Conservation (phyloP, 35 echinoderm and acorn worm genomes). For the Stichopus chloronotus region DNA sequence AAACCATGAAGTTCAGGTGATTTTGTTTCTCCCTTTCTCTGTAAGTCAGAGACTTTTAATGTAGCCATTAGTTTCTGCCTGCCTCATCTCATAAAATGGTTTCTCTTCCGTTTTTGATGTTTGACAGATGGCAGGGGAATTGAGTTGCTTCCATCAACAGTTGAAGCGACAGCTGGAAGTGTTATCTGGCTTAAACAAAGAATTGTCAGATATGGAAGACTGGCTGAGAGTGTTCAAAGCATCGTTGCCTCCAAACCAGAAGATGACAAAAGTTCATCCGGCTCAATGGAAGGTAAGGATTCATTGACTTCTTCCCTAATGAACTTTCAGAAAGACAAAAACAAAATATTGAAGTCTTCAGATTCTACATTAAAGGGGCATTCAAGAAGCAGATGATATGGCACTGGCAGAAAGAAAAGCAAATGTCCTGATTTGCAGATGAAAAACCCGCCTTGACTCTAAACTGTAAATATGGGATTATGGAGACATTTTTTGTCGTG, state of each 20-base stretch:
- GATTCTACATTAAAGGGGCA: no score
- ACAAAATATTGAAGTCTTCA: no score
- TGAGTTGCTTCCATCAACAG: conserved; percentile 7
- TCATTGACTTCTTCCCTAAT: background rate
- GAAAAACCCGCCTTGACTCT: no score
- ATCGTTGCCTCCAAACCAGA: background rate
- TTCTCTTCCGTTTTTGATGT: background rate
- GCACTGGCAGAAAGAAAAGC: no score
- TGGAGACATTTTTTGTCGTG: no score
- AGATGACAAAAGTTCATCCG: conserved; percentile 24
- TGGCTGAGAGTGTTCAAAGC: conserved; percentile 42
- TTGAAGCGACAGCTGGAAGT: conserved; percentile 46
- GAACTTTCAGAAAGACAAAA: no score
- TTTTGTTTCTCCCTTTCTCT: no score
- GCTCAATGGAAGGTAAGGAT: conserved; percentile 35
- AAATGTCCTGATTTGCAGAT: no score
- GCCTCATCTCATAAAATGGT: background rate
- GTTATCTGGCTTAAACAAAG: conserved; percentile 26
- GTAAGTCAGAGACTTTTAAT: no score
- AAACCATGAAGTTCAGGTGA: no score
- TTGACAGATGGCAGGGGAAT: conserved; percentile 43
- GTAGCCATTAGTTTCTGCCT: background rate
- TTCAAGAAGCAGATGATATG: no score
- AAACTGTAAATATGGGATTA: no score
- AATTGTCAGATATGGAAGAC: conserved; percentile 27